Base-by-base conservation (phyloP, 1,140 invertebrate genomes). In the Aphis craccivora region DNA sequence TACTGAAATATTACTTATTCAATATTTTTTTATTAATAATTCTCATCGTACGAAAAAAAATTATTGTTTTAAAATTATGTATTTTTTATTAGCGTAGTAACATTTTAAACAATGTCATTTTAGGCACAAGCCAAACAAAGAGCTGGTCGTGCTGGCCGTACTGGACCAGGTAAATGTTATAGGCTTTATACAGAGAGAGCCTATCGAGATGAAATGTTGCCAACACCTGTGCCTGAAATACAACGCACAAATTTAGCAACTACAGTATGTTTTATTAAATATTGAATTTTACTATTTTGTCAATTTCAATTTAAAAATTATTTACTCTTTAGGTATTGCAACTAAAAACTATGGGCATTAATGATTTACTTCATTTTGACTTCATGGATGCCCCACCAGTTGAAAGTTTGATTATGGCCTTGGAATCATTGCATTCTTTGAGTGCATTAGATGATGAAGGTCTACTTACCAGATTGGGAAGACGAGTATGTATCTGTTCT, bases 301-400 rank as follows among this genome's bases (percentile, higher is more conserved):
- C 23, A 43, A 43, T 9, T 30, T 11, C 4, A 83, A 83, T 92
- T 25, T 83, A n/a, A 84, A 35, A 37, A 84, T 93, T 91, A 51
- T 86, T 94, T 93, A 40, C 93, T 93, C 53, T 93, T 20, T 53
- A 94, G 94, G 94, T 95, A 37, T 95, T 99, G 8, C 98, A 99
- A 94, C 95, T 99, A 2, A 99, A 99, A 95, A 99, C 99, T 0
- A 99, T 99, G 99, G 99, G 99, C 14, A 99, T 99, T 90, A 99
- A 99, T 95, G 99, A 99, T 95, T 96, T 99, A n/a, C 95, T 99
- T n/a, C 97, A 99, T 95, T 99, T 99, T 95, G 99, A 99, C 96
- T 99, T 99, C 95, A 99, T 99, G 99, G 99, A 99, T 95, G 98
- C 99, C 0, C 99, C 99, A 22, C 99, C 99, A 0, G 98, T 99